Conservation (phyloP, 1,140 invertebrate genomes). For the Drosophila pectinifera region DNA sequence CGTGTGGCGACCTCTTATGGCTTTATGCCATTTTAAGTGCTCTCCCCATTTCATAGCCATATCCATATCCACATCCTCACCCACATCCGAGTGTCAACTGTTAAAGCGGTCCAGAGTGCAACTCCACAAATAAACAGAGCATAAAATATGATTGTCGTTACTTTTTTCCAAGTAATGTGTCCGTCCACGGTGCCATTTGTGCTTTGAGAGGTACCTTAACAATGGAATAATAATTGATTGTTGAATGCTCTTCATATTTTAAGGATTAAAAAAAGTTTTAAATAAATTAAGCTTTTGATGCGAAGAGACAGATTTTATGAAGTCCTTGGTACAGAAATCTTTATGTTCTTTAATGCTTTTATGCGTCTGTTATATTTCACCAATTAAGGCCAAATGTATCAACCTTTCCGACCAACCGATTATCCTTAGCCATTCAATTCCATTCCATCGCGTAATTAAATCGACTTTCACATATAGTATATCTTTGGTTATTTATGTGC, state of each 20-base stretch:
- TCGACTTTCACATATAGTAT: background rate
- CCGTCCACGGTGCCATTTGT: background rate
- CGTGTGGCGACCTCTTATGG: conserved; percentile 47
- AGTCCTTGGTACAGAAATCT: too few species aligned
- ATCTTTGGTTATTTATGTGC: background rate
- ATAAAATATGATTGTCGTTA: conserved; percentile 73
- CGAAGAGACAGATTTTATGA: background rate
- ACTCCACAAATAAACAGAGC: conserved; percentile 70
- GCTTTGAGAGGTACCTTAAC: conserved; percentile 15
- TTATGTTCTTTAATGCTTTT: too few species aligned
- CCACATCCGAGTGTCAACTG: conserved; percentile 64
- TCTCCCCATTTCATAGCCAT: conserved; percentile 61
- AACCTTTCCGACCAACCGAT: background rate
- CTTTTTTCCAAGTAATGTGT: conserved; percentile 31
- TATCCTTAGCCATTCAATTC: background rate
- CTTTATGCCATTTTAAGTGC: conserved; percentile 79
- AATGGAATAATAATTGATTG: conserved; percentile 28
- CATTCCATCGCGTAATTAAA: background rate
- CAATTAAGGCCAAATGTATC: background rate
- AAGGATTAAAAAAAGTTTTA: background rate
- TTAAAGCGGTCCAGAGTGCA: conserved; percentile 55
- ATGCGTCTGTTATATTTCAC: too few species aligned
- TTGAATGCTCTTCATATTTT: conserved; percentile 22
- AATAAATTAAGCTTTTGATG: conserved; percentile 15
- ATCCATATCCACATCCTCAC: conserved; percentile 51